phyloP scores from a whole-genome alignment of 2,888 invertebrate genomes.

The Aquatica leii region DNA sequence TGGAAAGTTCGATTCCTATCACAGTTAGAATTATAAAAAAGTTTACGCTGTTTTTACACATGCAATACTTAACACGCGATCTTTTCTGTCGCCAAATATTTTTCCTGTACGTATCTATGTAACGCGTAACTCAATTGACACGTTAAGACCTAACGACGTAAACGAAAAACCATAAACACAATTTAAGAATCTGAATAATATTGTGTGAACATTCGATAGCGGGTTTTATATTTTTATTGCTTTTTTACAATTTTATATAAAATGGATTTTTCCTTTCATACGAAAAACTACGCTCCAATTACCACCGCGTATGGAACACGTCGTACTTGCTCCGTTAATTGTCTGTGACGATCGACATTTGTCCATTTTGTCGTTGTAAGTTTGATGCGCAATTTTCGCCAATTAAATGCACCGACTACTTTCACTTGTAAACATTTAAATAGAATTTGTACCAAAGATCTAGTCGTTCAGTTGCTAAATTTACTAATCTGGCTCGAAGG shows the following conservation, averaged over 20 bases:
- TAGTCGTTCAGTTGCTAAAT: too few species aligned
- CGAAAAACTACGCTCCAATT: neutral
- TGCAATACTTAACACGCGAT: conserved; percentile 56
- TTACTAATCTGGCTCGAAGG: too few species aligned
- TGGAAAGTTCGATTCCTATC: conserved; percentile 56
- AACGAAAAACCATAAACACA: neutral
- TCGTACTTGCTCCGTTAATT: too few species aligned
- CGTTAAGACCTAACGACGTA: conserved; percentile 17
- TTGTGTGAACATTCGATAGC: conserved; percentile 37
- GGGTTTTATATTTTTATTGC: conserved; percentile 35
- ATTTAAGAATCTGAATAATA: conserved; percentile 35
- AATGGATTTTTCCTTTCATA: conserved; percentile 18
- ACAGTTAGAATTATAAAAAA: conserved; percentile 55
- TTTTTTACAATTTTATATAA: conserved; percentile 25
- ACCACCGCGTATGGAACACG: too few species aligned
- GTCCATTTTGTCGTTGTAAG: too few species aligned
- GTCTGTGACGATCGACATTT: too few species aligned
- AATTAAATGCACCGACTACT: too few species aligned
- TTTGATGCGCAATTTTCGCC: too few species aligned
- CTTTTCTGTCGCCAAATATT: conserved; percentile 28
- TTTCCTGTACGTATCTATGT: conserved; percentile 27
- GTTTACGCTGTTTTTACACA: conserved; percentile 59
- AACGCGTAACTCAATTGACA: conserved; percentile 8
- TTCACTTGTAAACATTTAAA: too few species aligned
- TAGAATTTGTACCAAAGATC: too few species aligned